Evolutionary conservation across 1,140 invertebrate species (phyloP), one percentile per base, ranked within the genome.

Genomic region (Euwallacea similis): DNA sequence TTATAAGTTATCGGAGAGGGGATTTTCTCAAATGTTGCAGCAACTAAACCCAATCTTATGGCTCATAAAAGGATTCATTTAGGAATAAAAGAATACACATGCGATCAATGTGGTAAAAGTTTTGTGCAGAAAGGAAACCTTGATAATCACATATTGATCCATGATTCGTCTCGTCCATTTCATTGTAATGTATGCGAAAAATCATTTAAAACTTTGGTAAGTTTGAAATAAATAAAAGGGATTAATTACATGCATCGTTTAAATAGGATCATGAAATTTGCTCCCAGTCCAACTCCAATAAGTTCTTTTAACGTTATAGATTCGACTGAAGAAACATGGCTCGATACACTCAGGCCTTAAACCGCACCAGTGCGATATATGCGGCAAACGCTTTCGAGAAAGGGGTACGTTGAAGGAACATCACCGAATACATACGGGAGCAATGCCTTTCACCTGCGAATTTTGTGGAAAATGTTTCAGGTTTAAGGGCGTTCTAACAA

Each of bases 341-440:
- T 77, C 77, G 3, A 76, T 78, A 2, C 77, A 78, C 69, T 78
- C 77, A 3, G 77, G 90, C 0, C 86, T 88, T 7, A 92, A 92
- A 78, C 89, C 90, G 0, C 91, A 91, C 80, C 86, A 90, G 44
- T 94, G 92, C 79, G 86, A 89, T 43, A 86, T 88, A 53, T 93
- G 91, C 76, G 89, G 89, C 0, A 83, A 89, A 72, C 86, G 88
- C 69, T 94, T 93, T 76, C 81, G 89, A 69, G 85, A 90, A 77
- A 82, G 86, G 61, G 85, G 86, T 4, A 88, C 87, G 4, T 75
- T 88, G 41, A 85, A 86, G 62, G 87, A 88, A 78, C 87, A 88
- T 76, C 83, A 85, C 67, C 81, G 87, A 69, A 89, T 91, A 46
- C 95, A 97, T 77, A 96, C 94, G 2, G 93, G 93, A 11, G 91